Evolutionary conservation across 1,140 invertebrate species (phyloP), one percentile per base, ranked within the genome.

Genomic region (Hyles euphorbiae): DNA sequence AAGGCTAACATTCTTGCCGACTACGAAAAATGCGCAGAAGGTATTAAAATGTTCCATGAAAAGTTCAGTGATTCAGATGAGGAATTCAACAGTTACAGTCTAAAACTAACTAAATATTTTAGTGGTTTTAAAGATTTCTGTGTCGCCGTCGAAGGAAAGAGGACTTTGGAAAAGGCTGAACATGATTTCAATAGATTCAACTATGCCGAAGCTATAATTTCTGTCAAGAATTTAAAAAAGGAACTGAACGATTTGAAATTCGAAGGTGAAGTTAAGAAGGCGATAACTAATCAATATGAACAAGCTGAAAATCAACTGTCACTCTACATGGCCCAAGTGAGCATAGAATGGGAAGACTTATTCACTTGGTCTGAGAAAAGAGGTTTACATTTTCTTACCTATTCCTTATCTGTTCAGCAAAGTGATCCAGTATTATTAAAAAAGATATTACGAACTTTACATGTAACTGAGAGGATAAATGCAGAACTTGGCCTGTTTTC

Each of bases 281-380:
- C 78, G 4, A 50, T 88, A 12, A 43, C 33, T 3, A 84, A 78
- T 54, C 52, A 87, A 1, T 70, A 65, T 60, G 65, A 64, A 33
- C 78, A 83, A 53, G 65, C 76, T 53, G 80, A 87, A 58, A 86
- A 75, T 45, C 81, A 87, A 62, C 58, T 83, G 33, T 72, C 83
- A 0, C 51, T 86, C 2, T 87, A 82, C 49, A 65, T 67, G 9
- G 81, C 82, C 9, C 75, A 86, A 11, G 45, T 87, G 9, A 87
- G 81, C 65, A 56, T 79, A 33, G 83, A 88, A 70, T 87, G 83
- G 83, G 77, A 85, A 56, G 81, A 83, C 36, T 72, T 88, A 33
- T 87, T 88, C 53, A 72, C 60, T 53, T 88, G 82, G 82, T 72
- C 71, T 4, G 76, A 86, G 58, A 77, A 68, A 56, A 80, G 70